Base-by-base conservation (phyloP, 2,113 vertebrate species). In the Camelus bactrianus region DNA sequence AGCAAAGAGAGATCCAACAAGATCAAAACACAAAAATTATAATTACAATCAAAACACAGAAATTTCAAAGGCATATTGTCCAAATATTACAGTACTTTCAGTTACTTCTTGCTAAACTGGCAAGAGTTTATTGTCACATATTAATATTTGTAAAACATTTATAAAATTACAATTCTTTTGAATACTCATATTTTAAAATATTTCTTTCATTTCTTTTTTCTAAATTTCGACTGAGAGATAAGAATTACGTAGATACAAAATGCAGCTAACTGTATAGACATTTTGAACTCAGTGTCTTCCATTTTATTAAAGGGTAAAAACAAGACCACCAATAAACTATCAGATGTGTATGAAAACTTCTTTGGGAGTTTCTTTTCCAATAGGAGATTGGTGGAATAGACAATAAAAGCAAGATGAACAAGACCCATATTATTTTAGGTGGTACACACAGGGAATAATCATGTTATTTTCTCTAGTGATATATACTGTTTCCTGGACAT, bases 161-260 rank as follows among this genome's bases (percentile, higher is more conserved):
- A 62, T 35, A 52, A 82, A 87, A 79, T 35, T 77, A 6, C 22
- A 83, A 92, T 48, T 32, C 8, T 48, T 92, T 95, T 58, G 64
- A 95, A 80, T 92, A 52, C 3, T 97, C 54, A 85, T 32, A 91
- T 77, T 92, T 67, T 30, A 67, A 92, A 90, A 85, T 80, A 70
- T 20, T 91, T 91, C 4, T 72, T 81, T 42, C 4, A 35, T 67
- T 50, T 80, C 20, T 89, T 82, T 93, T 69, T 58, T 86, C 2
- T 87, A 91, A 64, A 84, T 82, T 87, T 84, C 28, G n/a, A 77
- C 60, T 48, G 26, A 84, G 38, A 69, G n/a, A 87, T 9, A 93
- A 8, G 20, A 32, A 75, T 85, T 86, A 62, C 16, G 22, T 52
- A 93, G 6, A 50, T 54, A 93, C 1, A 81, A 92, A 69, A 70